A percentile compares a stretch with the other conserved stretches of the same genome.
Conservation (phyloP, 2,888 invertebrate species). For the Trissonchulus sp. region DNA sequence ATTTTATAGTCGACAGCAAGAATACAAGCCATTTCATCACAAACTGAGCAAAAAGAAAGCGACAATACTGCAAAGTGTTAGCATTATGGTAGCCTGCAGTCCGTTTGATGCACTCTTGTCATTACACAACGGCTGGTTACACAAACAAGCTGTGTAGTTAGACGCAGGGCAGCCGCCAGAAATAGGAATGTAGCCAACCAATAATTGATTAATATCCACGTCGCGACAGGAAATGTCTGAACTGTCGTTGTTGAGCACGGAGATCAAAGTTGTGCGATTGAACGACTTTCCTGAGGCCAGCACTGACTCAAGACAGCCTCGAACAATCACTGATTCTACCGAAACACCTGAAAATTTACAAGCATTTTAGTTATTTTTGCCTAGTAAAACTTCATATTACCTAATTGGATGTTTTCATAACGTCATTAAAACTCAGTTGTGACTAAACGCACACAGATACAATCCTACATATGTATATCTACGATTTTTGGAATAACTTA, state of each 20-base stretch:
- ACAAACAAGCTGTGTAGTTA: conserved; percentile 13
- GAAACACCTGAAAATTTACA: not conserved
- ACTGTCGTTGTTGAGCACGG: not conserved
- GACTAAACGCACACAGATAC: no score
- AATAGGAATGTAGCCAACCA: not conserved
- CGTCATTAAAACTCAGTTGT: no score
- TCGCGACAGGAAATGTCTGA: not conserved
- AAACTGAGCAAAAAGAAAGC: no score
- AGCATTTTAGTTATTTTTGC: no score
- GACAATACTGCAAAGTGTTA: no score
- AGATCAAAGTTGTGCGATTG: not conserved
- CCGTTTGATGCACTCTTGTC: not conserved
- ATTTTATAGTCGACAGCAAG: no score
- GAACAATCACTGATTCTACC: not conserved
- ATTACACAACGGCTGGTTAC: not conserved
- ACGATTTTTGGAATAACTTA: no score
- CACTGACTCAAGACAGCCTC: conserved; percentile 7
- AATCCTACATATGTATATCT: no score
- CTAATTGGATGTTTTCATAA: no score
- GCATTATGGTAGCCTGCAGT: no score
- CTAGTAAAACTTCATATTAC: no score
- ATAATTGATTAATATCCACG: not conserved
- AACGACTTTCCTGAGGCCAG: not conserved
- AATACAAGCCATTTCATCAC: no score
- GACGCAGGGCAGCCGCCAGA: not conserved